Evolutionary conservation across 2,113 vertebrate species (phyloP).

Genomic region (Archilochus colubris): DNA sequence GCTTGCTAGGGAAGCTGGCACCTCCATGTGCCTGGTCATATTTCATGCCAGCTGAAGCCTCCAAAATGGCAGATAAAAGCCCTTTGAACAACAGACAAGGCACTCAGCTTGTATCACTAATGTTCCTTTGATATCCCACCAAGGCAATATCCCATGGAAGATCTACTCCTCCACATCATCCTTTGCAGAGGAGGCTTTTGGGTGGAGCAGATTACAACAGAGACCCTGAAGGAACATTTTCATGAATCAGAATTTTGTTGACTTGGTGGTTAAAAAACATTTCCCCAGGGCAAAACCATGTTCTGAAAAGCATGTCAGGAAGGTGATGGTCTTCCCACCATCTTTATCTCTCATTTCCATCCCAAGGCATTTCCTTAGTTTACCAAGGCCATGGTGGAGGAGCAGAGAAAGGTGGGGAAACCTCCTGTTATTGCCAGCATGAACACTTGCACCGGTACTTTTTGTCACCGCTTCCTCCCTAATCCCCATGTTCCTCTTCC

Average conservation of each 20-base stretch:
- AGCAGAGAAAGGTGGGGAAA: background rate
- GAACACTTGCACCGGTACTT: background rate
- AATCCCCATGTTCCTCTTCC: background rate
- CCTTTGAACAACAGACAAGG: background rate
- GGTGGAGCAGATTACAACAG: background rate
- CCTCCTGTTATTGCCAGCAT: background rate
- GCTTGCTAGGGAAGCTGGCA: background rate
- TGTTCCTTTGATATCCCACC: rapidly evolving
- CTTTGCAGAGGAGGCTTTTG: background rate
- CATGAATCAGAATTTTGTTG: background rate
- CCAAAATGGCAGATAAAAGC: background rate
- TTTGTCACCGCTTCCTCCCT: background rate
- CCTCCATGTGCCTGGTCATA: background rate
- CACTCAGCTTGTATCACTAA: background rate
- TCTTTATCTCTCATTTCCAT: background rate
- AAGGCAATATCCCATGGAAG: background rate
- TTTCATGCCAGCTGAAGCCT: background rate
- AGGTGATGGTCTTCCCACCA: background rate
- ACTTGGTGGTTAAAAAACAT: background rate
- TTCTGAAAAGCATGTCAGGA: background rate
- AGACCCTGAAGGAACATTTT: background rate
- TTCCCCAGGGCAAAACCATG: background rate
- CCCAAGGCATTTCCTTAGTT: background rate
- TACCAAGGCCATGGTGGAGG: background rate
- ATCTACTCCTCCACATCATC: background rate